These are phyloP conservation scores for Cebus imitator DNA, from an alignment of 2,113 vertebrate genomes.

Conservation along the genomic window DNA sequence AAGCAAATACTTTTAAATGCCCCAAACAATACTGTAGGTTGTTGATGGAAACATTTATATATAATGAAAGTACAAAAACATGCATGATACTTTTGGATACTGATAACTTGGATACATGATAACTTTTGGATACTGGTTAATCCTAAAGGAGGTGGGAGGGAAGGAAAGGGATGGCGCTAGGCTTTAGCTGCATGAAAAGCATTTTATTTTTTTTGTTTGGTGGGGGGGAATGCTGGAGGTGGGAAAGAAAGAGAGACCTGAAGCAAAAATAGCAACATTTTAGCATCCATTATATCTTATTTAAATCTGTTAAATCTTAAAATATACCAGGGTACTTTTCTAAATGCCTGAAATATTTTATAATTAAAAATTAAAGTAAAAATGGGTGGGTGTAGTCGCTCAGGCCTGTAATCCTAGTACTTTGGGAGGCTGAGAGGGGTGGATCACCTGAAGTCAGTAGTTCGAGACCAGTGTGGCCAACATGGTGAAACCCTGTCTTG, in stretches of 20 bases:
- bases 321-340: neutral
- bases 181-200: neutral
- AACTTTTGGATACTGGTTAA: neutral
- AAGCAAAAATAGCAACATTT: neutral
- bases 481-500: too few species aligned
- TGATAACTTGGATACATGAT: too few species aligned
- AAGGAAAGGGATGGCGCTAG: slow-evolving; percentile 35
- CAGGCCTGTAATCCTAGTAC: too few species aligned
- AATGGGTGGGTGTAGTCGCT: too few species aligned
- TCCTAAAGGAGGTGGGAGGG: neutral
- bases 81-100: neutral
- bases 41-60: slow-evolving; percentile 19
- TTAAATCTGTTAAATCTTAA: neutral
- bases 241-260: neutral
- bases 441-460: too few species aligned
- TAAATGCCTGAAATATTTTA: neutral
- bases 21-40: neutral
- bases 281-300: neutral
- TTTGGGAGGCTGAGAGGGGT: too few species aligned
- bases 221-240: too few species aligned
- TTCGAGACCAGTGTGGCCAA: too few species aligned
- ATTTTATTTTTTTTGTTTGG: slow-evolving; percentile 18
- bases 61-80: slow-evolving; percentile 25
- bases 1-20: neutral
- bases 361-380: neutral